Conservation (phyloP, 2,888 invertebrate genomes). For the Pseudeuparius sepicola region DNA sequence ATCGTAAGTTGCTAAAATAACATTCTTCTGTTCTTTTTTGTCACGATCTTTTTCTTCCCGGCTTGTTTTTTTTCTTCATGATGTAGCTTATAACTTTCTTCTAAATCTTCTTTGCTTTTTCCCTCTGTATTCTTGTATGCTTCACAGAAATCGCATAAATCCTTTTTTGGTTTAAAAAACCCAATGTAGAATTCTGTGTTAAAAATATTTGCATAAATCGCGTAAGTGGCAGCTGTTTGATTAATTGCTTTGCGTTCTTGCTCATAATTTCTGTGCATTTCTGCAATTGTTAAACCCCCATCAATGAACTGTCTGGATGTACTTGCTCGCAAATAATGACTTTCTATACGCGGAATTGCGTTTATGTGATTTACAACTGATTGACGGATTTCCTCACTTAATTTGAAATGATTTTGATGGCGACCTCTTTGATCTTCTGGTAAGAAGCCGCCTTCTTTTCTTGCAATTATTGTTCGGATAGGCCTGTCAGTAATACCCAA, state of each 20-base stretch:
- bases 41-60: constrained; percentile 7
- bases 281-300: no score
- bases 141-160: constrained; percentile 10
- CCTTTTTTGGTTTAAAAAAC: constrained; percentile 14
- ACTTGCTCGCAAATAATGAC: constrained; percentile 7
- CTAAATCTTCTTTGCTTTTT: constrained; percentile 6
- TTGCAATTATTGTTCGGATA: constrained; percentile 2
- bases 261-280: no score
- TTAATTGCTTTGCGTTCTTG: no score
- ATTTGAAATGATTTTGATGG: constrained; percentile 4
- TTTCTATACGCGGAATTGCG: no score
- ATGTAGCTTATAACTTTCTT: no score
- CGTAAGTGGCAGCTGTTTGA: no score
- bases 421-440: constrained; percentile 7
- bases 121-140: constrained; percentile 9
- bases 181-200: constrained; percentile 6
- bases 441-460: constrained; percentile 4
- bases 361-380: constrained; percentile 7
- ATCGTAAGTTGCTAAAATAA: constrained; percentile 4
- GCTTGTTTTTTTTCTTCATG: background rate
- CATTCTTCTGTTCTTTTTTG: constrained; percentile 2
- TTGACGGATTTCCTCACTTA: constrained; percentile 5
- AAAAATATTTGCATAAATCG: no score
- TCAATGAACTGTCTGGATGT: constrained; percentile 7
- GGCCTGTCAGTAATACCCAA: no score